Evolutionary conservation across 2,888 invertebrate genomes (phyloP), one percentile per base, ranked within the genome.

Genomic region (Bombylius major): DNA sequence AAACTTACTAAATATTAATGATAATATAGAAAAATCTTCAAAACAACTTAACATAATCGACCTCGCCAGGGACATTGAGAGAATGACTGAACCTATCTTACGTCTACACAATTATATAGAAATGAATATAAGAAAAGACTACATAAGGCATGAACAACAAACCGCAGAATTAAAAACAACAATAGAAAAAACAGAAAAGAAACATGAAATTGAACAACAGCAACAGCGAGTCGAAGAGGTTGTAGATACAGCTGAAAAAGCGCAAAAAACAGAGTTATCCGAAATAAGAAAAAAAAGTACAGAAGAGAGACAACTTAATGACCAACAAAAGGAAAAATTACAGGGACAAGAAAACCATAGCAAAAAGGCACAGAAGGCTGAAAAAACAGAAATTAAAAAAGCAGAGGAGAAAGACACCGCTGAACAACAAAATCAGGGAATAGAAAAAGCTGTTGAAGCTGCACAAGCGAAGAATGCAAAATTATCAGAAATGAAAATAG

Each of bases 11-110:
- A 56, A 47, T 7, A 52, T 59, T 14, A 58, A 62, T 49, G 60
- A 62, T 9, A 50, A 53, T 39, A 55, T 62, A 9, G 62, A 62
- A 49, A 59, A 59, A 39, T 51, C 55, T 5, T 4, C n/a, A 1
- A 46, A 57, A 23, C 1, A 1, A 23, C 23, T 23, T 23, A 23
- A 23, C 3, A 23, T 23, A 23, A 23, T 23, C 23, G 23, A 23
- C 23, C 23, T 23, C 23, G 23, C 23, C 3, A 3, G 3, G 3
- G 3, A 23, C 23, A 23, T 23, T 23, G 23, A 23, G 1, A 23
- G 23, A 23, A 23, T 23, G 23, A 23, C 23, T 23, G 23, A 23
- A 23, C 23, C 23, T 23, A 23, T 23, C 23, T 23, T 23, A 23
- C 23, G 23, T 23, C 3, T 23, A 23, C 23, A 23, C 1, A 23